These are phyloP conservation scores for Pseudomugil gertrudae DNA, from an alignment of 2,797 vertebrate genomes.

Conservation along the genomic window DNA sequence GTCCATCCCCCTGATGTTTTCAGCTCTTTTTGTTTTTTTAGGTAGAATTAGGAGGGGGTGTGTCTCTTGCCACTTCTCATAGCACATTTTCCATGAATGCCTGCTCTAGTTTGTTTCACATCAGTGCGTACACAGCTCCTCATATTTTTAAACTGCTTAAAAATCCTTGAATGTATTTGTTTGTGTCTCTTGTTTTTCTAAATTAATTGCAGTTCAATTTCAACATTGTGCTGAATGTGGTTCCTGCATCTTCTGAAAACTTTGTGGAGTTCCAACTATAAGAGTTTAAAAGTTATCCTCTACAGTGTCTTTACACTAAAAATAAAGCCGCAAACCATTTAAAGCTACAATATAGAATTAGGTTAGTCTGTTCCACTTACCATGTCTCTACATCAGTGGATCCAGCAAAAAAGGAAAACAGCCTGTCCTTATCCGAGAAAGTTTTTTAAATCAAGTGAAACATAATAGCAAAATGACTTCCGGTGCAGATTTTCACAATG, in stretches of 20 bases:
- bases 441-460: background rate
- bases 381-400: constrained; percentile 66
- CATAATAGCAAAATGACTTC: background rate
- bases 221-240: no score
- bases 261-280: no score
- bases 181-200: background rate
- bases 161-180: no score
- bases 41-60: constrained; percentile 34
- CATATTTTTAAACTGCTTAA: background rate
- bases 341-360: background rate
- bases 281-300: background rate
- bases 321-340: background rate
- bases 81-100: constrained; percentile 62
- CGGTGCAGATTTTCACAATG: background rate
- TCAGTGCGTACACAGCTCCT: background rate
- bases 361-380: constrained; percentile 48
- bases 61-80: constrained; percentile 54
- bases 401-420: background rate
- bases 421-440: background rate
- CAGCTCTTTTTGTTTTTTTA: background rate
- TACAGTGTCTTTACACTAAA: background rate
- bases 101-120: constrained; percentile 26
- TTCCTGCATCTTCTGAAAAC: no score
- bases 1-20: no score
- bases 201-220: background rate